Percentiles rank a stretch among this genome's conserved stretches.
Evolutionary conservation across 1,140 invertebrate genomes (phyloP).

Genomic region (Cecropterus lyciades): DNA sequence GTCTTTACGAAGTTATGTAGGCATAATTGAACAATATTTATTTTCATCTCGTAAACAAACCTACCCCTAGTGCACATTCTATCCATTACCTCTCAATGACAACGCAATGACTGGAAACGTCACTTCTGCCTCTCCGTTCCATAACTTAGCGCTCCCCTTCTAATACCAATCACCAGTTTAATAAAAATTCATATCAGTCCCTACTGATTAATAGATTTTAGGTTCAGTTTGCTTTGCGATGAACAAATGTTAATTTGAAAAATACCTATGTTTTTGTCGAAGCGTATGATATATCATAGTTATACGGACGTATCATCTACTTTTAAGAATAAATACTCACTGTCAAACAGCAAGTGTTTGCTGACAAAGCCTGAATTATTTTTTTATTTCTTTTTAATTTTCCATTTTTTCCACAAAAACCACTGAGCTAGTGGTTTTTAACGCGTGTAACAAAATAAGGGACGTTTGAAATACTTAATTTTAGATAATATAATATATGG

Average conservation of each 20-base stretch:
- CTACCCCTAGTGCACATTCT: neutral
- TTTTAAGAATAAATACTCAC: too few species aligned
- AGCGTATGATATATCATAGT: neutral
- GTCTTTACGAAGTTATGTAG: neutral
- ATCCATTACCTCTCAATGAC: constrained; percentile 38
- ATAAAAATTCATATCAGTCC: constrained; percentile 4
- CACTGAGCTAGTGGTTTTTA: too few species aligned
- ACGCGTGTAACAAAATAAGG: too few species aligned
- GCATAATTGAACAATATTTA: neutral
- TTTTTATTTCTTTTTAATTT: too few species aligned
- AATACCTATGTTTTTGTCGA: neutral
- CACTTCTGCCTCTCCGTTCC: constrained; percentile 6
- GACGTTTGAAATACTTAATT: too few species aligned
- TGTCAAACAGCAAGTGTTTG: too few species aligned
- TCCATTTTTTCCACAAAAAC: too few species aligned
- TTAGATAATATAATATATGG: too few species aligned
- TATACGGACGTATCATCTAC: too few species aligned
- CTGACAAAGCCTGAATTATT: too few species aligned
- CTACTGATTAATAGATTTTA: neutral
- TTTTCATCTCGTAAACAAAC: neutral
- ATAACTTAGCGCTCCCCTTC: constrained; percentile 8
- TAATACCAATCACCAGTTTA: neutral
- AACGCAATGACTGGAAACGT: constrained; percentile 23
- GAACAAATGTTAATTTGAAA: neutral
- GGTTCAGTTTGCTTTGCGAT: constrained; percentile 13